Conservation (phyloP, 2,797 vertebrate species). For the Mormyrus hasselquistii region DNA sequence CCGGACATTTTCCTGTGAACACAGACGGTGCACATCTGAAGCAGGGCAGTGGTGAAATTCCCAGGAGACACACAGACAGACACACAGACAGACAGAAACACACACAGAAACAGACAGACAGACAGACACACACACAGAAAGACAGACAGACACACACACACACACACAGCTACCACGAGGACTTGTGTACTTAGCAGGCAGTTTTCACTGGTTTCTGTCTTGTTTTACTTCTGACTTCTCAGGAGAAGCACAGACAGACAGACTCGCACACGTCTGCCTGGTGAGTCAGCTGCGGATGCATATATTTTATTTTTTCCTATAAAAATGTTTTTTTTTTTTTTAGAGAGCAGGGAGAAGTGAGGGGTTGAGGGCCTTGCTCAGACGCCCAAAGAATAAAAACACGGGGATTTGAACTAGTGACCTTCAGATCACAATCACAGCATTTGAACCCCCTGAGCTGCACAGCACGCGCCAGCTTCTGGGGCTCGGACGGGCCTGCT, state of each 20-base stretch:
- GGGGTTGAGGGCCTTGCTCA: not conserved
- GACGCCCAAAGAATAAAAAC: not conserved
- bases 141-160: not conserved
- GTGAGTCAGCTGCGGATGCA: not conserved
- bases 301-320: not conserved
- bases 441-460: not conserved
- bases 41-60: not conserved
- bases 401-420: not conserved
- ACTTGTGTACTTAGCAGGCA: not conserved
- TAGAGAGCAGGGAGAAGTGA: not conserved
- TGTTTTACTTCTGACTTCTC: not conserved
- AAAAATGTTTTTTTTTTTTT: not conserved
- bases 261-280: not conserved
- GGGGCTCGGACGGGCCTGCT: not conserved
- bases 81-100: not conserved
- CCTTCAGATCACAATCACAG: not conserved
- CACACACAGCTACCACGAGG: not conserved
- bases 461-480: not conserved
- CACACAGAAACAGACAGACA: not conserved
- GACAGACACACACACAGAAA: not conserved
- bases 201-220: not conserved
- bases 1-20: not conserved
- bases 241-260: not conserved
- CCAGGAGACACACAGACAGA: not conserved
- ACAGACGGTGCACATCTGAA: not conserved